Conservation (phyloP, 2,888 invertebrate species). For the Yponomeuta malinellus region DNA sequence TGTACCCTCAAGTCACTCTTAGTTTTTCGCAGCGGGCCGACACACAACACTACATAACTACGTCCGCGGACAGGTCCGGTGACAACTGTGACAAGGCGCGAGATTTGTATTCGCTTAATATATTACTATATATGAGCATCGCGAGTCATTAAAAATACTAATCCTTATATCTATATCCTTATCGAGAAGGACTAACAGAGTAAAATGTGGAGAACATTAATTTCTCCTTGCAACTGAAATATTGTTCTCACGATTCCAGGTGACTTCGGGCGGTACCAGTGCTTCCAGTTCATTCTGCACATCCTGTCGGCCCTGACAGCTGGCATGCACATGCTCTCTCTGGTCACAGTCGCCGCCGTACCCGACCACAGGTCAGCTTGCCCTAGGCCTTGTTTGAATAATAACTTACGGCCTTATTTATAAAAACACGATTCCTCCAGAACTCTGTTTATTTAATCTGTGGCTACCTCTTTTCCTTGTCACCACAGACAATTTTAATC, state of each 20-base stretch:
- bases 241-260: slow-evolving; percentile 66
- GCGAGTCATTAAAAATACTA: no score
- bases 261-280: slow-evolving; percentile 89
- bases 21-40: no score
- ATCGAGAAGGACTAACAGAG: background rate
- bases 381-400: background rate
- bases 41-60: no score
- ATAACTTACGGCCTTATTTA: background rate
- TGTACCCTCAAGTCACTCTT: no score
- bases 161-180: background rate
- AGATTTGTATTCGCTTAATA: no score
- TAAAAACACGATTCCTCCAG: no score
- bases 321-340: slow-evolving; percentile 87
- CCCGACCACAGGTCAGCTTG: slow-evolving; percentile 79
- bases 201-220: background rate
- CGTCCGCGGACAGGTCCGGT: no score
- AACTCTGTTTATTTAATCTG: no score
- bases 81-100: no score
- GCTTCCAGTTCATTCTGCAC: slow-evolving; percentile 85
- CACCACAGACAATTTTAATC: no score
- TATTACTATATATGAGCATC: no score
- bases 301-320: slow-evolving; percentile 86
- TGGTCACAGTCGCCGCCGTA: slow-evolving; percentile 87
- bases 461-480: no score
- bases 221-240: background rate